Evolutionary conservation across 37 sponge, comb jelly and placozoan species (phyloP).

Genomic region (Axinella damicornis): DNA sequence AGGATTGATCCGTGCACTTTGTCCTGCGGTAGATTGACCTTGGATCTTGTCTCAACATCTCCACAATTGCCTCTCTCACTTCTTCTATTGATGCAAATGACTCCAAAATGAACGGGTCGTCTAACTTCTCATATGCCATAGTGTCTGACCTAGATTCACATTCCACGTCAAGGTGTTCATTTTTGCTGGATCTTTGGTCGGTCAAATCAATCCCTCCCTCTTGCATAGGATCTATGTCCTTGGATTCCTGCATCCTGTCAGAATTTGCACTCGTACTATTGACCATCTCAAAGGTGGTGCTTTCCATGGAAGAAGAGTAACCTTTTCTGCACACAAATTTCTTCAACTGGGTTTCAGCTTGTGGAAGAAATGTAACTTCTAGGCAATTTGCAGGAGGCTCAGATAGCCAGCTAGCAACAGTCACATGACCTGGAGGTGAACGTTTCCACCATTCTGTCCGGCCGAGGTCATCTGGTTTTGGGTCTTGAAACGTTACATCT

Average conservation of each 20-base stretch:
- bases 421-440: neutral
- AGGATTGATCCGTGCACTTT: slow-evolving; percentile 22
- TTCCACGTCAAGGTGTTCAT: too few relatives aligned
- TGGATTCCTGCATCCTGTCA: neutral
- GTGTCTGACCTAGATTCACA: too few relatives aligned
- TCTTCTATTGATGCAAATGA: neutral
- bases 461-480: too few relatives aligned
- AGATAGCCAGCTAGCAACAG: slow-evolving; percentile 15
- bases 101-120: neutral
- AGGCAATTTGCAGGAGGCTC: neutral
- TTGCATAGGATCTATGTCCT: neutral
- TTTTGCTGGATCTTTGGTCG: too few relatives aligned
- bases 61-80: slow-evolving; percentile 1
- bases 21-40: slow-evolving; percentile 30
- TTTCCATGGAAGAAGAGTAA: too few relatives aligned
- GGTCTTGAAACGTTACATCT: too few relatives aligned
- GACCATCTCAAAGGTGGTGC: too few relatives aligned
- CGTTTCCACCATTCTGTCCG: too few relatives aligned
- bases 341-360: slow-evolving; percentile 15
- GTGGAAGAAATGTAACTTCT: slow-evolving; percentile 5
- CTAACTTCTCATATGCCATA: too few relatives aligned
- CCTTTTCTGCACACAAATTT: slow-evolving; percentile 2
- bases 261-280: neutral
- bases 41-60: slow-evolving; percentile 20
- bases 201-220: neutral